Evolutionary conservation across 37 sponge, comb jelly and placozoan genomes (phyloP), one percentile per base, ranked within the genome.

Genomic region (Ephydatia muelleri): DNA sequence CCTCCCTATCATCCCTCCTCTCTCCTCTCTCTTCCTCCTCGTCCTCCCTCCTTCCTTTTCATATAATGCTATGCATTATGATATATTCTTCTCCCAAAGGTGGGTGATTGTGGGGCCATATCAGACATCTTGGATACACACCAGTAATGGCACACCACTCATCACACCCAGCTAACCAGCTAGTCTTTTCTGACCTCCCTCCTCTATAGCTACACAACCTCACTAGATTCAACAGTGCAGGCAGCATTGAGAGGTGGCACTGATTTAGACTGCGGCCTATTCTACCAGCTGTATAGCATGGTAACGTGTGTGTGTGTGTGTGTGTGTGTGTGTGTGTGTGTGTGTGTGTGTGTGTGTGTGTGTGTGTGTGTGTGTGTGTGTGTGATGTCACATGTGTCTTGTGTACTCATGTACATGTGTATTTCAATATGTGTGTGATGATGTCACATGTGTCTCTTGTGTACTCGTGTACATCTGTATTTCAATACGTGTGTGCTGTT

Each of bases 81-180:
- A 9, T 28, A 0, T 5, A 28, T 57, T 13, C 49, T 2, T 76
- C 13, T 35, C 72, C 40, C 11, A 12, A 29, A 90, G 95, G 91
- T 91, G 8, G 89, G 95, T 82, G 92, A 95, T 71, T 92, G 94
- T 94, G 94, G 94, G 34, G 94, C 94, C 22, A 88, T 94, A 9
- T 19, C 33, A 47, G 36, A 72, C 69, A 94, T 94, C 25, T 40
- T 71, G 83, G 75, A 30, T 30, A 27, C 85, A 21, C 94, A 94
- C 43, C 78, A 88, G 94, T 94, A 77, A 85, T 88, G 70, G 22
- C 65, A 49, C 73, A 30, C 11, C 73, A 70, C 28, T 22, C 66
- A 65, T 21, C 21, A 21, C 66, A 68, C 4, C 28, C 11, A 11
- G 26, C 26, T 28, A 68, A 5, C 11, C 4, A 12, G 28, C 29